These are phyloP conservation scores for Drosophila insularis DNA, from an alignment of 1,140 invertebrate species.

Conservation along the genomic window DNA sequence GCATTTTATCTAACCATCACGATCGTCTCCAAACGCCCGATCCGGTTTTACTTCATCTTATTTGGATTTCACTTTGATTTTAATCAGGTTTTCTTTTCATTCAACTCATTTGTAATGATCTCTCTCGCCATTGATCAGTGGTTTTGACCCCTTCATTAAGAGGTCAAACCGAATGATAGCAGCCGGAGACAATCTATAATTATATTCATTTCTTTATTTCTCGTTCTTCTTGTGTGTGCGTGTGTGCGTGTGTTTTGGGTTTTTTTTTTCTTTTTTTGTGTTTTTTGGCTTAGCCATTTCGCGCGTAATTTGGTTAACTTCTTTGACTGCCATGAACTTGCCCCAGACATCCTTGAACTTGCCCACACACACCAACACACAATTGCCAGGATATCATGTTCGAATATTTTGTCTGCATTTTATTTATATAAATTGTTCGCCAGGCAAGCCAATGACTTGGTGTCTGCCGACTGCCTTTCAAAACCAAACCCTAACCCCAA, in stretches of 20 bases:
- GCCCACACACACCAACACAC: slow-evolving; percentile 22
- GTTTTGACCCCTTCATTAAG: slow-evolving; percentile 19
- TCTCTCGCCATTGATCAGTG: slow-evolving; percentile 15
- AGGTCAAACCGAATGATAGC: neutral
- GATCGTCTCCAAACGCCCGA: too few species aligned
- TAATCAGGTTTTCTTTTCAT: slow-evolving; percentile 5
- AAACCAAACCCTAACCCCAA: slow-evolving; percentile 6
- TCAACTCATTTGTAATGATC: neutral
- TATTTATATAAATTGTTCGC: slow-evolving; percentile 60
- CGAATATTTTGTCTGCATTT: slow-evolving; percentile 71
- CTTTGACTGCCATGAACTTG: slow-evolving; percentile 36
- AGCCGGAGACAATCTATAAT: neutral
- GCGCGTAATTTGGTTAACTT: slow-evolving; percentile 60
- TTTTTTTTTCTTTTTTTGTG: slow-evolving; percentile 53
- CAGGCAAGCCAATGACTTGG: slow-evolving; percentile 38
- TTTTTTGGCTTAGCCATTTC: slow-evolving; percentile 66
- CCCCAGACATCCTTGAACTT: slow-evolving; percentile 73
- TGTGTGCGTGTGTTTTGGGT: too few species aligned
- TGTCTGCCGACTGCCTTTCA: slow-evolving; percentile 22
- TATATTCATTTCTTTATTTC: neutral
- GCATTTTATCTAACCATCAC: too few species aligned
- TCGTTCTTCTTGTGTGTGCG: neutral
- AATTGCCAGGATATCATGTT: slow-evolving; percentile 66
- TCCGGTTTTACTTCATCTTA: neutral
- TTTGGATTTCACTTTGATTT: neutral